Conservation (phyloP, 2,797 vertebrate species). For the Alfaro cultratus region DNA sequence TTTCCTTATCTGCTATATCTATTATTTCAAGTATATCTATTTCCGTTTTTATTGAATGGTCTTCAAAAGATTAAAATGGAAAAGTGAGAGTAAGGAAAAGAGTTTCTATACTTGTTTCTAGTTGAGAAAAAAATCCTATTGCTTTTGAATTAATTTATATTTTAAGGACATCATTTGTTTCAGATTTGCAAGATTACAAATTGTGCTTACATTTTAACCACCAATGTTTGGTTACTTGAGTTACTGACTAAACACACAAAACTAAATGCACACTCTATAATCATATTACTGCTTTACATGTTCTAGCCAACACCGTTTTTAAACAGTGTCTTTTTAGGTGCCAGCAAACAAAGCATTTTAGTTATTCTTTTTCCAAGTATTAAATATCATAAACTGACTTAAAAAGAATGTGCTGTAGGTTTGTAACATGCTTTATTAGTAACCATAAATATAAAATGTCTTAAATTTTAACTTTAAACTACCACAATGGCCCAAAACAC, state of each 20-base stretch:
- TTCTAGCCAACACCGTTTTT: neutral
- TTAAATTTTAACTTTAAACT: neutral
- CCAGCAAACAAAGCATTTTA: neutral
- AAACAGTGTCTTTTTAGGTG: neutral
- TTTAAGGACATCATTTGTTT: neutral
- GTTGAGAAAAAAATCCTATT: neutral
- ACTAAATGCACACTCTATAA: neutral
- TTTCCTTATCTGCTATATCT: neutral
- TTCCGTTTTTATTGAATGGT: neutral
- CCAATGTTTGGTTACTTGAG: neutral
- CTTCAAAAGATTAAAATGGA: neutral
- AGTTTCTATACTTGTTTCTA: neutral
- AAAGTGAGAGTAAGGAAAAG: neutral
- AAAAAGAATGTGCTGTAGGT: neutral
- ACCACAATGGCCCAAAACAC: neutral
- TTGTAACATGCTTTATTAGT: neutral
- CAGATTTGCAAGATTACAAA: neutral
- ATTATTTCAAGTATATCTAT: neutral
- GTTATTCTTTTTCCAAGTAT: neutral
- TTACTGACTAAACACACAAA: neutral
- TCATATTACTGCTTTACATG: neutral
- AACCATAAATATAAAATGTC: neutral
- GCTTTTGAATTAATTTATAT: neutral
- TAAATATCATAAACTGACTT: neutral
- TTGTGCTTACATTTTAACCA: neutral